Evolutionary conservation across 37 sponge, comb jelly and placozoan genomes (phyloP), one percentile per base, ranked within the genome.

Genomic region (Geodia barretti): DNA sequence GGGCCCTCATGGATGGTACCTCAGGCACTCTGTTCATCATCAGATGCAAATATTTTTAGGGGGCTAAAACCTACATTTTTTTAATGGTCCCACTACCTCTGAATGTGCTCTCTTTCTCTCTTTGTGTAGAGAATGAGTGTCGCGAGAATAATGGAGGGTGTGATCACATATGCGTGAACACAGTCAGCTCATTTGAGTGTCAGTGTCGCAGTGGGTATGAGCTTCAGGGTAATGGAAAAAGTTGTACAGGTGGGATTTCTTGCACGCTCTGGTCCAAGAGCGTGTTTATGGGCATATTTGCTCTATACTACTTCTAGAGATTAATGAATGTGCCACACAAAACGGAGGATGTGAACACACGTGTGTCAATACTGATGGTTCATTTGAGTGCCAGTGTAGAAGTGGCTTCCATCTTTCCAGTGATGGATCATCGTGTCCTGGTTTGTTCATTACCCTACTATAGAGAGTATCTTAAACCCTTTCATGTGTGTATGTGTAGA

Each of bases 151-250:
- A n/a, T n/a, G n/a, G n/a, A n/a, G n/a, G n/a, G n/a, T n/a, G n/a
- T n/a, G n/a, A n/a, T 60, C 88, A 88, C 60, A 30, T 1, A 4
- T 88, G 88, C 71, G 23, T 38, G 0, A 88, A 88, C 47, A 35
- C 54, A 20, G 40, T 61, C 25, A 83, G 88, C 2, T 88, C 88
- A 4, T 88, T 72, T 47, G 8, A 1, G 24, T 88, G 88, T 31
- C 9, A 23, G 19, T 88, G 88, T 60, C 39, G 63, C n/a, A 28
- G 19, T 70, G 82, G 88, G 11, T 82, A 42, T 35, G 76, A 77
- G 28, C 77, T 76, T 67, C n/a, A n/a, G n/a, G n/a, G n/a, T n/a
- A n/a, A n/a, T n/a, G n/a, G n/a, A n/a, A n/a, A n/a, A n/a, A n/a
- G n/a, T n/a, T n/a, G n/a, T n/a, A n/a, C n/a, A n/a, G n/a, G n/a